phyloP scores from a whole-genome alignment of 2,888 invertebrate species.

The Cataglyphis altisquamis region DNA sequence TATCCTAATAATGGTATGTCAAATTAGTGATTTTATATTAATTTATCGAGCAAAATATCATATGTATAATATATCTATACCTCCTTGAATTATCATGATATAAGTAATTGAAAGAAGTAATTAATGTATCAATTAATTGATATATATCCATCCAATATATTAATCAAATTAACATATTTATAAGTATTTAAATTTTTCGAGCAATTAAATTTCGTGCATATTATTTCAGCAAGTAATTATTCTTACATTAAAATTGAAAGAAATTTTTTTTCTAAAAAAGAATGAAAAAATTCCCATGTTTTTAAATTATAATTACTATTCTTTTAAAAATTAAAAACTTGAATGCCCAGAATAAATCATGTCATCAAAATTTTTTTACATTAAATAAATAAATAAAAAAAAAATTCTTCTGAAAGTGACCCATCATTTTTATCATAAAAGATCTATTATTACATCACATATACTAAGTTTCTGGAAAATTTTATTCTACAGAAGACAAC shows the following conservation, averaged over 20 bases:
- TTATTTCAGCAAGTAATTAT: neutral
- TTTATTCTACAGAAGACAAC: constrained; percentile 87
- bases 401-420: neutral
- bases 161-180: neutral
- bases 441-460: neutral
- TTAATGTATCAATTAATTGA: too few relatives aligned
- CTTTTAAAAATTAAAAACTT: neutral
- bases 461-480: neutral
- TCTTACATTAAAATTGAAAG: neutral
- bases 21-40: neutral
- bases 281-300: neutral
- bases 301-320: constrained; percentile 5
- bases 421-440: neutral
- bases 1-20: constrained; percentile 65
- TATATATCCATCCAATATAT: neutral
- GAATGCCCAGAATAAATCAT: neutral
- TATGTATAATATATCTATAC: neutral
- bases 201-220: neutral
- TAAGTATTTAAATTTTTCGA: neutral
- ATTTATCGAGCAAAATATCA: neutral
- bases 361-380: neutral
- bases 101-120: neutral
- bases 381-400: neutral
- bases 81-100: neutral
- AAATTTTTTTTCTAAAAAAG: neutral